phyloP scores from a whole-genome alignment of 2,888 invertebrate species.

The Leptinotarsa tumamoca region DNA sequence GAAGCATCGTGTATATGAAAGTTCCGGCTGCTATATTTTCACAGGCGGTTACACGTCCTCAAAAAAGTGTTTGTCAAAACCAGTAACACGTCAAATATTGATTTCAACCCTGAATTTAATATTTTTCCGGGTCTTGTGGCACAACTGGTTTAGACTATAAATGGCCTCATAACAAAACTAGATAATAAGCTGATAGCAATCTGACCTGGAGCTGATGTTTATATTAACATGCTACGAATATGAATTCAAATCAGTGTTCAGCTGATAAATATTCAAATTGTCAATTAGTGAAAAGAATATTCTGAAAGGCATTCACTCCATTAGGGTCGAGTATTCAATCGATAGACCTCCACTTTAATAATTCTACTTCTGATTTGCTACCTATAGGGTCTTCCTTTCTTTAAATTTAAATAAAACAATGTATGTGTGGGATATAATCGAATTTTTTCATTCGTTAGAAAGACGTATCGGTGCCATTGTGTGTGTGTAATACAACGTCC shows the following conservation, averaged over 20 bases:
- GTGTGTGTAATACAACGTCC: no score
- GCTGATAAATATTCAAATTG: background rate
- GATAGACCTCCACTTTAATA: background rate
- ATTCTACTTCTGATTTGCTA: no score
- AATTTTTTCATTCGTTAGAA: no score
- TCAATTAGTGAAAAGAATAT: conserved; percentile 4
- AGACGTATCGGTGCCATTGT: no score
- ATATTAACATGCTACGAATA: background rate
- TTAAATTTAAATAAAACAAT: no score
- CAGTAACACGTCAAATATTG: no score
- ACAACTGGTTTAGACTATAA: background rate
- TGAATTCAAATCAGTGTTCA: background rate
- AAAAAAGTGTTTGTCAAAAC: no score
- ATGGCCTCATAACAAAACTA: background rate
- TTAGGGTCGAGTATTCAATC: background rate
- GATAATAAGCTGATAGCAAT: background rate
- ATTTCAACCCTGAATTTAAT: background rate
- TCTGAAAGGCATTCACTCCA: background rate
- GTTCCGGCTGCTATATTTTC: background rate
- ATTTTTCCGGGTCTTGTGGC: background rate
- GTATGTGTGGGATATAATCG: no score
- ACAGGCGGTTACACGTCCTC: background rate
- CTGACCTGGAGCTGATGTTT: background rate
- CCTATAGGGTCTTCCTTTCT: no score
- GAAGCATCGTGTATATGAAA: conserved; percentile 5